Evolutionary conservation across 1,140 invertebrate genomes (phyloP).

Genomic region (Kradibia gibbosae): DNA sequence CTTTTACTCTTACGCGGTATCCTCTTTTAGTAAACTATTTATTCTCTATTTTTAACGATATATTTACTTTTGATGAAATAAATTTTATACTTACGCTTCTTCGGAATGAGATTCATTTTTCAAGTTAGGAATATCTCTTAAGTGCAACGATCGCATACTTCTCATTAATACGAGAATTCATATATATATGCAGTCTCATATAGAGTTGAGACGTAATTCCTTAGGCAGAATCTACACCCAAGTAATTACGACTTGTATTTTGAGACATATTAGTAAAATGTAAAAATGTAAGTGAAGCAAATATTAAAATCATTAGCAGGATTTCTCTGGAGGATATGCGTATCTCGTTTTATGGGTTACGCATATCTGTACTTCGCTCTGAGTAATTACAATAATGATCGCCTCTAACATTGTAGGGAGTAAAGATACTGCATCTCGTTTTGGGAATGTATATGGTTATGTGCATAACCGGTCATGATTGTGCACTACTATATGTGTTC

Average conservation of each 20-base stretch:
- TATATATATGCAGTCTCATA: neutral
- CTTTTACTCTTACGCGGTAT: no score
- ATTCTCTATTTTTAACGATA: no score
- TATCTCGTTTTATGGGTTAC: neutral
- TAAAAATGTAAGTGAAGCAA: slow-evolving; percentile 26
- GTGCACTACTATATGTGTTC: neutral
- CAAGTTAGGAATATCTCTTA: no score
- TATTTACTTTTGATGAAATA: no score
- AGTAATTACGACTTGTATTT: slow-evolving; percentile 48
- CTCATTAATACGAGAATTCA: neutral
- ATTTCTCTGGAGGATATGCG: slow-evolving; percentile 44
- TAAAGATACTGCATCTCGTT: neutral
- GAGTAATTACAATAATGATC: neutral
- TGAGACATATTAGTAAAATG: slow-evolving; percentile 15
- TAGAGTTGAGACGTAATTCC: neutral
- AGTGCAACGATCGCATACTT: no score
- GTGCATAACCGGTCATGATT: neutral
- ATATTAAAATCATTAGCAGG: slow-evolving; percentile 29
- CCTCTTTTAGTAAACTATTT: no score
- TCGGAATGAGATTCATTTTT: no score
- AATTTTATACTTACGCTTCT: no score
- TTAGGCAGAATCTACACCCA: neutral
- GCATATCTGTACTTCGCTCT: neutral
- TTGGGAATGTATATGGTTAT: neutral
- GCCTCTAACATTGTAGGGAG: neutral